Conservation (phyloP, 1,140 invertebrate species). For the Dreissena polymorpha region DNA sequence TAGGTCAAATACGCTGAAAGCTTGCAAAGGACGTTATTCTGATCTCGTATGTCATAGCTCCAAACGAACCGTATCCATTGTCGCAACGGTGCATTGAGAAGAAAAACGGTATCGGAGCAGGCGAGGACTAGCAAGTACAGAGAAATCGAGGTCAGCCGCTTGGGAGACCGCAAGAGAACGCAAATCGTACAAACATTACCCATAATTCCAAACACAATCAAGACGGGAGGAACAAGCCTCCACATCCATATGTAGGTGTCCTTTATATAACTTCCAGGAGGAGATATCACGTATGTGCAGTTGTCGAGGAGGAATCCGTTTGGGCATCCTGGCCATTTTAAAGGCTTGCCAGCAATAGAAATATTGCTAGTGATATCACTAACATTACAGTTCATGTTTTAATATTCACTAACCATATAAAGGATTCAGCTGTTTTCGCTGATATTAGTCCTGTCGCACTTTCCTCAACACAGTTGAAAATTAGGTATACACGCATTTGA, state of each 20-base stretch:
- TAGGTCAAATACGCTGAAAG: constrained; percentile 58
- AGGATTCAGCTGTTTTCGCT: too few species aligned
- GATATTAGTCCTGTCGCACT: too few species aligned
- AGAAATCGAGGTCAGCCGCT: constrained; percentile 32
- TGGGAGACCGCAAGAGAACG: constrained; percentile 8
- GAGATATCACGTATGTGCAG: neutral
- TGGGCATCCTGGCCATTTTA: constrained; percentile 1
- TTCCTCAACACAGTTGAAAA: too few species aligned
- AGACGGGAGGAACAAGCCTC: constrained; percentile 24
- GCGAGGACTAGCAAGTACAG: constrained; percentile 54
- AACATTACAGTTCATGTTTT: too few species aligned
- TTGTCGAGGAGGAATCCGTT: neutral
- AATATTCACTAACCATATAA: too few species aligned
- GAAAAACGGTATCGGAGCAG: constrained; percentile 54
- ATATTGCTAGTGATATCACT: too few species aligned
- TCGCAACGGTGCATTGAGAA: constrained; percentile 60
- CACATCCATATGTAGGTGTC: constrained; percentile 8
- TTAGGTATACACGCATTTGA: too few species aligned
- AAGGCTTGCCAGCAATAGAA: too few species aligned
- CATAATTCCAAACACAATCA: constrained; percentile 58
- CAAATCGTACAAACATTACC: constrained; percentile 56
- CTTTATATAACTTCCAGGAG: neutral
- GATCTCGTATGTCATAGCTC: constrained; percentile 53
- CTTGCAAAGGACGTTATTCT: constrained; percentile 55
- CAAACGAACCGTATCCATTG: constrained; percentile 58